phyloP scores from a whole-genome alignment of 2,888 invertebrate species.

The Agelastica alni region DNA sequence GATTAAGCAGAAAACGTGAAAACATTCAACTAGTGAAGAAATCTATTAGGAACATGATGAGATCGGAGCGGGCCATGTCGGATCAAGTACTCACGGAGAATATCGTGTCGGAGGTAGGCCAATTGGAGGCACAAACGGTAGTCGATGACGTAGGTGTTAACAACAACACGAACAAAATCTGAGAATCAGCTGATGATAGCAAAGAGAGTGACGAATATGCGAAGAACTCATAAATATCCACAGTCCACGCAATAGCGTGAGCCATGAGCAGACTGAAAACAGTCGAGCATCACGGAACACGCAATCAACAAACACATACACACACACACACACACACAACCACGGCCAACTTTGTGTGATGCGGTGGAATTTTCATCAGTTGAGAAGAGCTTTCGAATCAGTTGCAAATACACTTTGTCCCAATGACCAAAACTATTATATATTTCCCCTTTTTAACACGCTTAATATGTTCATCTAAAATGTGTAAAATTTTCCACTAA shows the following conservation, averaged over 20 bases:
- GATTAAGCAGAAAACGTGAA: too few species aligned
- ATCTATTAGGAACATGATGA: background rate
- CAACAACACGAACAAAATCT: constrained; percentile 28
- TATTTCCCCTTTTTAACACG: too few species aligned
- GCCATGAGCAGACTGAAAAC: constrained; percentile 33
- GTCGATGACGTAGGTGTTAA: constrained; percentile 25
- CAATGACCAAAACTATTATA: too few species aligned
- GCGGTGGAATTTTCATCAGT: constrained; percentile 30
- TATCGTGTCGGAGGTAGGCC: constrained; percentile 10
- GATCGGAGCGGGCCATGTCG: background rate
- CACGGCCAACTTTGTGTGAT: background rate
- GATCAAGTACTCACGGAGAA: constrained; percentile 3
- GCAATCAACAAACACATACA: constrained; percentile 31
- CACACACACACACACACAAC: background rate
- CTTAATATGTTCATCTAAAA: too few species aligned
- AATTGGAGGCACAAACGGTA: constrained; percentile 9
- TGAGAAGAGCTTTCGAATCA: constrained; percentile 8
- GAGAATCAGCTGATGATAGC: constrained; percentile 47
- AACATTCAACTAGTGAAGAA: too few species aligned
- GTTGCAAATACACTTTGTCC: too few species aligned
- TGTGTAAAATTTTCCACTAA: too few species aligned
- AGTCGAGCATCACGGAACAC: constrained; percentile 34
- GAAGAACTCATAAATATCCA: constrained; percentile 51
- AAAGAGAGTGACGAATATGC: constrained; percentile 45
- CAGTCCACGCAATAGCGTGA: constrained; percentile 53